Conservation (phyloP, 2,888 invertebrate species). For the Keiferia lycopersicella region DNA sequence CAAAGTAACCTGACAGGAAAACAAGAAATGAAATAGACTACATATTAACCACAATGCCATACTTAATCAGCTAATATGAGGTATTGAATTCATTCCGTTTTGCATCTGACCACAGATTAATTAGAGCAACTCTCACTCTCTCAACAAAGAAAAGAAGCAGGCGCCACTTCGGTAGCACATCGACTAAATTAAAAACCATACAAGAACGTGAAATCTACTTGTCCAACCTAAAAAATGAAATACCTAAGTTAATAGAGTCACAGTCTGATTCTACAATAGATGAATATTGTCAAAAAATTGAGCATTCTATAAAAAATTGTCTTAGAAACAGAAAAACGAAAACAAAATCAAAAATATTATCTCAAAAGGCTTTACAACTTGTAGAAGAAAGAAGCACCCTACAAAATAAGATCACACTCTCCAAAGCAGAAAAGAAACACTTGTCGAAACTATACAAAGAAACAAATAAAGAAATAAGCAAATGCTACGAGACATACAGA, state of each 20-base stretch:
- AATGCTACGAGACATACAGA: not conserved
- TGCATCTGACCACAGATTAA: constrained; percentile 13
- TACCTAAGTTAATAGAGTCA: not conserved
- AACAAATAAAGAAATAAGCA: constrained; percentile 6
- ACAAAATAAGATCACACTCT: constrained; percentile 6
- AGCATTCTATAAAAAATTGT: not conserved
- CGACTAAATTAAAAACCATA: not conserved
- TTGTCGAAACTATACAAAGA: not conserved
- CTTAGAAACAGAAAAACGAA: not conserved
- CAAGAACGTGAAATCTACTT: not conserved
- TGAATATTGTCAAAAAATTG: constrained; percentile 8
- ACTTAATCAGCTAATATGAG: constrained; percentile 7
- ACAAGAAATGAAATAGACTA: constrained; percentile 19
- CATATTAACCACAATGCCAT: constrained; percentile 9
- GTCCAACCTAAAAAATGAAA: not conserved
- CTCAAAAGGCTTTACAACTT: not conserved
- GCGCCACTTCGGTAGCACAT: not conserved
- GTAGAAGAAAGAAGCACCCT: constrained; percentile 6
- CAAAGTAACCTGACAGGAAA: too few species aligned
- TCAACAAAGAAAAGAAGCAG: not conserved
- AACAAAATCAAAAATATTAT: not conserved
- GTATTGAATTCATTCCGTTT: not conserved
- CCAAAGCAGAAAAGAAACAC: not conserved
- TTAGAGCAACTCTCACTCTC: constrained; percentile 10
- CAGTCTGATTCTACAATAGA: not conserved